Evolutionary conservation across 1,140 invertebrate species (phyloP).

Genomic region (Habropoda laboriosa): DNA sequence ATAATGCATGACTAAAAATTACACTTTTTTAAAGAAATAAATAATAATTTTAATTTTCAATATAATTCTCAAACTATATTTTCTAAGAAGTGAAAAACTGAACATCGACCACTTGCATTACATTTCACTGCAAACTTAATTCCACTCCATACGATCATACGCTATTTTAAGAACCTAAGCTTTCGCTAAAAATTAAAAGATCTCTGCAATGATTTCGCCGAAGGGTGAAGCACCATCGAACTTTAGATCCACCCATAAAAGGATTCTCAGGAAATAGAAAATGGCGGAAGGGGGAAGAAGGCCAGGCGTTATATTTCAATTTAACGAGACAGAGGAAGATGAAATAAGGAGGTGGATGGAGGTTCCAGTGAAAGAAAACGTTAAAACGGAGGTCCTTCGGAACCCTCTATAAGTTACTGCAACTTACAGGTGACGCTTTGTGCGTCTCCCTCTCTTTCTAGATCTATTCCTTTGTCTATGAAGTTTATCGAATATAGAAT

Average conservation of each 20-base stretch:
- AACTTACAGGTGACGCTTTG: neutral
- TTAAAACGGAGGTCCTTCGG: neutral
- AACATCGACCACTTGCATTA: too few species aligned
- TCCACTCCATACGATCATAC: too few species aligned
- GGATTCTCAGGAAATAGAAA: neutral
- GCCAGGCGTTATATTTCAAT: conserved; percentile 24
- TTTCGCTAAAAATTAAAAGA: neutral
- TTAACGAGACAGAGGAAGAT: conserved; percentile 37
- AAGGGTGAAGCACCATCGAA: neutral
- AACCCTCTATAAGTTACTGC: conserved; percentile 17
- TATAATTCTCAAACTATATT: too few species aligned
- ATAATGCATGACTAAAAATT: too few species aligned
- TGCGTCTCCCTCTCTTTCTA: neutral
- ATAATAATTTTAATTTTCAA: too few species aligned
- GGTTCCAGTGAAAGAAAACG: conserved; percentile 16
- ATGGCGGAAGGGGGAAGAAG: neutral
- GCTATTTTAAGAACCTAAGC: too few species aligned
- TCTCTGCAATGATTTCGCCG: neutral
- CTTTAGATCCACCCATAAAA: neutral
- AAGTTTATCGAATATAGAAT: too few species aligned
- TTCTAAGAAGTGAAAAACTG: too few species aligned
- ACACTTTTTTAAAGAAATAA: too few species aligned
- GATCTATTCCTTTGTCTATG: neutral
- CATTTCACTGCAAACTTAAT: too few species aligned
- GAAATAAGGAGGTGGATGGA: conserved; percentile 17